Conservation (phyloP, 2,113 vertebrate species). For the Azemiops feae region DNA sequence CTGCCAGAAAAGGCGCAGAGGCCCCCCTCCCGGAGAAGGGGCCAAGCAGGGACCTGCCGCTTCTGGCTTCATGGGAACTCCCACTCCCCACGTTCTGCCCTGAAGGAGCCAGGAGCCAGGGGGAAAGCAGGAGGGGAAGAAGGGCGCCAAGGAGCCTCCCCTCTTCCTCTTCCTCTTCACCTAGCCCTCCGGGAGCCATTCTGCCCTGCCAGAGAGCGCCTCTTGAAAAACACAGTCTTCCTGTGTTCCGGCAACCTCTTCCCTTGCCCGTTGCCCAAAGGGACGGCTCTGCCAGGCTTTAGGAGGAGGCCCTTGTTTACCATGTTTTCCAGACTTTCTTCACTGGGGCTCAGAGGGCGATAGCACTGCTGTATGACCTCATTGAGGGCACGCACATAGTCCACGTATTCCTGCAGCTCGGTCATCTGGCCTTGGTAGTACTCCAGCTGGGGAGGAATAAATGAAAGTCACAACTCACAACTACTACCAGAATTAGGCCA, state of each 20-base stretch:
- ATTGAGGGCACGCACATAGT: conserved; percentile 71
- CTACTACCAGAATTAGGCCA: neutral
- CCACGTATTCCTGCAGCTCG: conserved; percentile 61
- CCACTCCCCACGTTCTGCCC: neutral
- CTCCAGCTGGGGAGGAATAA: conserved; percentile 65
- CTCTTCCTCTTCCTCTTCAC: neutral
- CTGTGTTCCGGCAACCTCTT: too few relatives aligned
- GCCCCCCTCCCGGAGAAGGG: neutral
- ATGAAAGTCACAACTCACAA: neutral
- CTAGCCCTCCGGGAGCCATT: neutral
- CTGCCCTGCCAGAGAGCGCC: too few relatives aligned
- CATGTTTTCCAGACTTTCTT: conserved; percentile 64
- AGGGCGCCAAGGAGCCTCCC: neutral
- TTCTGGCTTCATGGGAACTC: neutral
- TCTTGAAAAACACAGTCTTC: too few relatives aligned
- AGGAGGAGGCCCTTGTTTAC: conserved; percentile 59
- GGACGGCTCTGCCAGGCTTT: neutral
- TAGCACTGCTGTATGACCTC: conserved; percentile 60
- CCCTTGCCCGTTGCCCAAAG: neutral
- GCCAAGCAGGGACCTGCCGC: neutral
- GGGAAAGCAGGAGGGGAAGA: neutral
- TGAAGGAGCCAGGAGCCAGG: neutral
- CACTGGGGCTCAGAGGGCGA: conserved; percentile 56
- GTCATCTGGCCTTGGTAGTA: conserved; percentile 56
- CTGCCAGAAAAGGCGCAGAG: neutral